Conservation (phyloP, 1,140 invertebrate species). For the Lordiphosa collinella region DNA sequence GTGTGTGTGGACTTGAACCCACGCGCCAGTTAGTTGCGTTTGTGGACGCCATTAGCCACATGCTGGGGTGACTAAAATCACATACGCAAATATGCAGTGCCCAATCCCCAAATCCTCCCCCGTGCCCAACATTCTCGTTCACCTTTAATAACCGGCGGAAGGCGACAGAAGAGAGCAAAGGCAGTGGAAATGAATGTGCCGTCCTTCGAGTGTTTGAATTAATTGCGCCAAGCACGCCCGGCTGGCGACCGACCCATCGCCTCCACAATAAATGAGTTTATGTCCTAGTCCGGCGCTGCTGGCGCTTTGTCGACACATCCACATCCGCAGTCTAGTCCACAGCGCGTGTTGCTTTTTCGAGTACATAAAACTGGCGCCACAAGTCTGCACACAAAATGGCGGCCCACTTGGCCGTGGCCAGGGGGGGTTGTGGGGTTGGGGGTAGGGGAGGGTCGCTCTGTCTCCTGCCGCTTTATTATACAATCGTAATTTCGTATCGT, state of each 20-base stretch:
- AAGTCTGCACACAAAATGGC: conserved; percentile 74
- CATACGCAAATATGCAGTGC: not conserved
- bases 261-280: conserved; percentile 73
- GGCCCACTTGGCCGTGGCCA: conserved; percentile 58
- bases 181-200: conserved; percentile 18
- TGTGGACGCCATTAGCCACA: conserved; percentile 67
- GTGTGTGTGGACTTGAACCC: too few species aligned
- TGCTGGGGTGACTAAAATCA: conserved; percentile 6
- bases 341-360: conserved; percentile 68
- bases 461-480: conserved; percentile 59
- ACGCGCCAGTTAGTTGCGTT: conserved; percentile 34
- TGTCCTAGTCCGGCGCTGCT: conserved; percentile 61
- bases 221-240: conserved; percentile 73
- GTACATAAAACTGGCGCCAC: conserved; percentile 74
- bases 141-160: conserved; percentile 20
- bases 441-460: conserved; percentile 13
- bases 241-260: conserved; percentile 49
- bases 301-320: conserved; percentile 34
- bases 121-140: too few species aligned
- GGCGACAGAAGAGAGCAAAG: conserved; percentile 7
- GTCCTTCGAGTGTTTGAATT: conserved; percentile 73
- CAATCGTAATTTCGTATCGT: conserved; percentile 76
- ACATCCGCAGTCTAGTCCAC: conserved; percentile 24
- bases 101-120: conserved; percentile 7
- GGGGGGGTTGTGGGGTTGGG: too few species aligned